Conservation (phyloP, 2,888 invertebrate species). For the Ferrisia virgata region DNA sequence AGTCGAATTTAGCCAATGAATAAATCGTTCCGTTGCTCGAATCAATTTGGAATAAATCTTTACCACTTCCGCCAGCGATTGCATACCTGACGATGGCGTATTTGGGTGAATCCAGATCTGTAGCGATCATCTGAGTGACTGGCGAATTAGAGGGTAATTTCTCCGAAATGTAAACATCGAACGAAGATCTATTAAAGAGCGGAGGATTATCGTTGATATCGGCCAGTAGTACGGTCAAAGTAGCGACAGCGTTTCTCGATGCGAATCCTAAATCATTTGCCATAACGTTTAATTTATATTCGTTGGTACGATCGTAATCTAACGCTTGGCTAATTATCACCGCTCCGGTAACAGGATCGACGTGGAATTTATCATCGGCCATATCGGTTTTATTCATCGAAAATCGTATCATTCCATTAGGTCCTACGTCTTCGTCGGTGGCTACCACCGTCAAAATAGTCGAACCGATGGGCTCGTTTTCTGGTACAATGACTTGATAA, state of each 20-base stretch:
- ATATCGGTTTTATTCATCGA: conserved; percentile 75
- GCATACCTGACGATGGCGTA: conserved; percentile 82
- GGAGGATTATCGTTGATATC: conserved; percentile 95
- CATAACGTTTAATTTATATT: conserved; percentile 81
- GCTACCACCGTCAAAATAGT: conserved; percentile 81
- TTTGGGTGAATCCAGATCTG: conserved; percentile 82
- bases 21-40: conserved; percentile 71
- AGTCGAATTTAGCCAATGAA: conserved; percentile 77
- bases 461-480: conserved; percentile 83
- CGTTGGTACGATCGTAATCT: conserved; percentile 82
- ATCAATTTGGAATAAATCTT: conserved; percentile 74
- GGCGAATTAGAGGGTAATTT: conserved; percentile 73
- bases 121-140: conserved; percentile 72
- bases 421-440: conserved; percentile 79
- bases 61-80: conserved; percentile 72
- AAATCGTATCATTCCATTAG: conserved; percentile 85
- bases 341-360: conserved; percentile 73
- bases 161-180: conserved; percentile 76
- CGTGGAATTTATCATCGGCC: conserved; percentile 65
- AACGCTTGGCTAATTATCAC: conserved; percentile 75
- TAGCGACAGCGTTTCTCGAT: conserved; percentile 71
- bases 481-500: conserved; percentile 86
- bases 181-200: conserved; percentile 72
- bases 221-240: conserved; percentile 78
- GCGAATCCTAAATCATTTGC: conserved; percentile 83